A percentile compares a stretch with the other conserved stretches of the same genome.
Evolutionary conservation across 1,140 invertebrate genomes (phyloP).

Genomic region (Leptinotarsa defecta): DNA sequence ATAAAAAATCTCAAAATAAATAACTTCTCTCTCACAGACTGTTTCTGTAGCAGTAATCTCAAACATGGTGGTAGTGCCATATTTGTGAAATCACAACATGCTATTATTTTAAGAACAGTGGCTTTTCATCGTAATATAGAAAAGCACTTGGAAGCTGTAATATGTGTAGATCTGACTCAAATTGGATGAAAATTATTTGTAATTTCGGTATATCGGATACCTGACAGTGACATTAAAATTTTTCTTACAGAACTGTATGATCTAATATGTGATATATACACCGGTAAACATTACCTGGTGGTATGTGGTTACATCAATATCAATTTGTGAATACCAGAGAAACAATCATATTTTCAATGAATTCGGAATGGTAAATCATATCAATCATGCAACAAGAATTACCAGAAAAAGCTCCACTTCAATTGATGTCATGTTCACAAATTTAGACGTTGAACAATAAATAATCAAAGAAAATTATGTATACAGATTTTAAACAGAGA

Average conservation of each 20-base stretch:
- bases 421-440: too few relatives aligned
- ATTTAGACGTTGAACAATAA: too few relatives aligned
- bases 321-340: slow-evolving; percentile 1
- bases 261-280: slow-evolving; percentile 9
- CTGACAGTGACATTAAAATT: slow-evolving; percentile 3
- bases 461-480: too few relatives aligned
- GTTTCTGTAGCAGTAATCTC: background rate
- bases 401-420: background rate
- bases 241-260: background rate
- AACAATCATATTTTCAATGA: slow-evolving; percentile 13
- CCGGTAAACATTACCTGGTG: background rate
- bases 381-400: slow-evolving; percentile 4
- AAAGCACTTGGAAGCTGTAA: slow-evolving; percentile 10
- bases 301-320: background rate
- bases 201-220: background rate
- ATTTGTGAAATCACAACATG: slow-evolving; percentile 17
- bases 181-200: background rate
- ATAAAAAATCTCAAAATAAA: background rate
- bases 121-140: slow-evolving; percentile 9
- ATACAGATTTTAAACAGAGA: too few relatives aligned
- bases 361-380: slow-evolving; percentile 7
- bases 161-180: slow-evolving; percentile 1
- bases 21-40: slow-evolving; percentile 12
- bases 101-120: slow-evolving; percentile 8
- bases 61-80: slow-evolving; percentile 9